Evolutionary conservation across 2,113 vertebrate genomes (phyloP).

Genomic region (Xiphias gladius): DNA sequence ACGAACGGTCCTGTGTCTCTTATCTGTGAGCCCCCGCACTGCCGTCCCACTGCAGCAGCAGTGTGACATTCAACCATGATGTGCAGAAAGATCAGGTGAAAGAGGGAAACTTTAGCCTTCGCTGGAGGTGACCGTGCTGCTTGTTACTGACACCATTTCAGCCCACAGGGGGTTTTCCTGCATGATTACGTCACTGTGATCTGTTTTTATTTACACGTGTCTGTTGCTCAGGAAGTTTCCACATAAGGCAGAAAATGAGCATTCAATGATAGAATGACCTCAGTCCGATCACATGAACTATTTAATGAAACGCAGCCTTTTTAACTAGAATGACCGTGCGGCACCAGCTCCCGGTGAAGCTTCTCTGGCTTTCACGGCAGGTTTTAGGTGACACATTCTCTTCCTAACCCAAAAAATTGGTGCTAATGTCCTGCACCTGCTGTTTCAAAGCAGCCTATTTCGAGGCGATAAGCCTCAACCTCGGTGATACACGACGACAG

Average conservation of each 20-base stretch:
- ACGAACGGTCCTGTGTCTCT: not conserved
- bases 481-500: not conserved
- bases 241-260: no score
- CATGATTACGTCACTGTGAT: not conserved
- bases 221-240: not conserved
- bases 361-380: not conserved
- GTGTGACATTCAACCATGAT: slow-evolving; percentile 8
- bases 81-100: slow-evolving; percentile 27
- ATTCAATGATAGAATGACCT: not conserved
- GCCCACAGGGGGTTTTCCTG: not conserved
- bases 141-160: not conserved
- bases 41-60: not conserved
- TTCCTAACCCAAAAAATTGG: slow-evolving; percentile 31
- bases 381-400: slow-evolving; percentile 18
- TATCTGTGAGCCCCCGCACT: no score
- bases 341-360: not conserved
- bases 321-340: not conserved
- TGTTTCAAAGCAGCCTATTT: slow-evolving; percentile 51
- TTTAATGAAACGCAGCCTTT: not conserved
- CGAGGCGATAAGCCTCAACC: slow-evolving; percentile 23
- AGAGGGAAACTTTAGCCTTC: slow-evolving; percentile 22
- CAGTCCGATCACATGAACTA: not conserved
- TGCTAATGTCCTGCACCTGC: slow-evolving; percentile 8
- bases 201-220: not conserved
- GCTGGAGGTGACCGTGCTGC: not conserved